Percentiles rank a stretch among this genome's conserved stretches.
These are phyloP conservation scores for Melanostoma mellinum DNA, from an alignment of 2,888 invertebrate genomes.

Conservation along the genomic window DNA sequence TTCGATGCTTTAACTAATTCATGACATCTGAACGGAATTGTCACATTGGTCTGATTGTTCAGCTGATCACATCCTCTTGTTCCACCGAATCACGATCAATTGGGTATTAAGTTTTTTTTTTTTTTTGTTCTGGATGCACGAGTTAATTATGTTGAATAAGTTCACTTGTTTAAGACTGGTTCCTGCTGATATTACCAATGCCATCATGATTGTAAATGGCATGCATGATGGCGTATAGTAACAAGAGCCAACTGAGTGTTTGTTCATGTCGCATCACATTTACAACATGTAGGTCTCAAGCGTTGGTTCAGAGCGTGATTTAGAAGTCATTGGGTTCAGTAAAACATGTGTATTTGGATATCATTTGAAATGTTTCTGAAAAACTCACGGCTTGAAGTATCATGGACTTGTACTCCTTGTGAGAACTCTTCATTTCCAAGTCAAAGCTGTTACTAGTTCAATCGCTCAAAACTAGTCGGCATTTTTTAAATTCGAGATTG, in stretches of 20 bases:
- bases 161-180: conserved; percentile 8
- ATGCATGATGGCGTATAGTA: too few species aligned
- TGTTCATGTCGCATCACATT: neutral
- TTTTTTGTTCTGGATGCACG: conserved; percentile 34
- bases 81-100: conserved; percentile 25
- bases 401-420: too few species aligned
- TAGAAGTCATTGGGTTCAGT: too few species aligned
- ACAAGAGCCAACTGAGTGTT: neutral
- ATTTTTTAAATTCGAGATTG: too few species aligned
- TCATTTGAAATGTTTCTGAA: too few species aligned
- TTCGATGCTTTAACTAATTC: conserved; percentile 12
- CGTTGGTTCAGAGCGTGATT: too few species aligned
- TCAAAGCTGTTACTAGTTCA: too few species aligned
- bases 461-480: too few species aligned
- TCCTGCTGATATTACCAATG: conserved; percentile 39
- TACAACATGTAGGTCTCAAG: neutral
- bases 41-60: neutral
- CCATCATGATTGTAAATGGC: conserved; percentile 4
- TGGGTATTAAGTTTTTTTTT: neutral
- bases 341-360: too few species aligned
- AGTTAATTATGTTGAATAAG: conserved; percentile 8
- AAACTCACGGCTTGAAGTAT: too few species aligned
- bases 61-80: conserved; percentile 17
- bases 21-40: conserved; percentile 34
- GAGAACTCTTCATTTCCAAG: too few species aligned